These are phyloP conservation scores for Scomber scombrus DNA, from an alignment of 2,113 vertebrate species.

Conservation along the genomic window DNA sequence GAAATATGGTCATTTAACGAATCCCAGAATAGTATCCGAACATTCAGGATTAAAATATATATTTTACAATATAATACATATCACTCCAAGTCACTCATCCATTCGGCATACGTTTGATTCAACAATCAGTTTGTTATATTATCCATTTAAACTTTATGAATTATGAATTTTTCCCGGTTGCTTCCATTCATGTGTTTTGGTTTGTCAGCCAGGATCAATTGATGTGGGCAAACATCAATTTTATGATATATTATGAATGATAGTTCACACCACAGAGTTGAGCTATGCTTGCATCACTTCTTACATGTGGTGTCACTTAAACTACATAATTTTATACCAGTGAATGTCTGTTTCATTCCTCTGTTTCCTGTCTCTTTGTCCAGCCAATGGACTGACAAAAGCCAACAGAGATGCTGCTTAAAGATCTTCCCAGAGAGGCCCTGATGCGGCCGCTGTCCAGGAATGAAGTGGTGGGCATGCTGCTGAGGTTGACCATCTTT, in stretches of 20 bases:
- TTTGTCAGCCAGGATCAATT: background rate
- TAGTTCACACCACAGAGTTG: background rate
- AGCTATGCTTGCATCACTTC: background rate
- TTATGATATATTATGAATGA: background rate
- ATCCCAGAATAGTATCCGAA: background rate
- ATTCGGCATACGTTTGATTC: too few relatives aligned
- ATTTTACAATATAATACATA: background rate
- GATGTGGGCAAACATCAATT: background rate
- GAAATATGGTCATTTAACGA: background rate
- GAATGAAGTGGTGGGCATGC: constrained; percentile 83
- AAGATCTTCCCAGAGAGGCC: constrained; percentile 83
- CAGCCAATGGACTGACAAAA: constrained; percentile 75
- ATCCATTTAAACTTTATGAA: background rate
- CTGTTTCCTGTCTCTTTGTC: background rate
- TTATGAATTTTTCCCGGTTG: background rate
- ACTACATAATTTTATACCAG: background rate
- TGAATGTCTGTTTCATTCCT: background rate
- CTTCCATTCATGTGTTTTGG: background rate
- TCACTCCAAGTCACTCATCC: background rate
- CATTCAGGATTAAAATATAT: background rate
- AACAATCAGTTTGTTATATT: background rate
- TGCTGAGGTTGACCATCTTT: constrained; percentile 85
- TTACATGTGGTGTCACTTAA: background rate
- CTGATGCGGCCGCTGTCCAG: constrained; percentile 83
- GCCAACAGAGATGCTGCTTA: constrained; percentile 75